Evolutionary conservation across 2,888 invertebrate genomes (phyloP).

Genomic region (Eurytoma californica): DNA sequence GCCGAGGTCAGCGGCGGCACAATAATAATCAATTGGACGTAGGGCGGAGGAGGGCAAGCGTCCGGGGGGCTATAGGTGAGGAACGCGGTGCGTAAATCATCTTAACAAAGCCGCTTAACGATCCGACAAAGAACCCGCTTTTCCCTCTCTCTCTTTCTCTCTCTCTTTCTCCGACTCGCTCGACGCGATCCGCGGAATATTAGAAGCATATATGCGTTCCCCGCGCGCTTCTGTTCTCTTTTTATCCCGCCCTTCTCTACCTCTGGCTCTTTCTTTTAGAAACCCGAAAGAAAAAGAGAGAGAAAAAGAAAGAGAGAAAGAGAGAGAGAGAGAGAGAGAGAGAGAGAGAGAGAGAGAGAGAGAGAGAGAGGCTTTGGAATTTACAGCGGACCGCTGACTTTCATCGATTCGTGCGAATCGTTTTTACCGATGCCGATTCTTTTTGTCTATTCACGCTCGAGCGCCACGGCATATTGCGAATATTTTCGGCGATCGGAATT

Average conservation of each 20-base stretch:
- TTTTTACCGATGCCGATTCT: background rate
- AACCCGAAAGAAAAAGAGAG: too few relatives aligned
- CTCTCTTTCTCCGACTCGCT: too few relatives aligned
- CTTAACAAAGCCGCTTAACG: conserved; percentile 74
- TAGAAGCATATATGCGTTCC: conserved; percentile 29
- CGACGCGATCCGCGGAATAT: conserved; percentile 33
- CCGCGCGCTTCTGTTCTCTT: conserved; percentile 6
- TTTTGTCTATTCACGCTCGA: too few relatives aligned
- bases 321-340: too few relatives aligned
- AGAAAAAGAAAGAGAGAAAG: too few relatives aligned
- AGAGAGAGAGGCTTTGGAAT: conserved; percentile 19
- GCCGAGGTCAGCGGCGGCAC: conserved; percentile 35
- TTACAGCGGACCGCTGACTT: conserved; percentile 13
- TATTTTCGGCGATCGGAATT: too few relatives aligned
- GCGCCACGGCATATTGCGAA: too few relatives aligned
- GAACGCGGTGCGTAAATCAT: conserved; percentile 69
- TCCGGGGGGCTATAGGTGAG: conserved; percentile 60
- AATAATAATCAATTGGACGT: conserved; percentile 70
- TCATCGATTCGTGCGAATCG: conserved; percentile 27
- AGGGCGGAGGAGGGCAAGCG: conserved; percentile 51
- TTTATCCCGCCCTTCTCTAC: too few relatives aligned
- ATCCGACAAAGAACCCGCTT: conserved; percentile 71
- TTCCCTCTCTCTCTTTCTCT: conserved; percentile 25
- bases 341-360: too few relatives aligned
- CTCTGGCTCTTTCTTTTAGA: background rate